Evolutionary conservation across 2,113 vertebrate genomes (phyloP).

Genomic region (Dipodomys ordii): DNA sequence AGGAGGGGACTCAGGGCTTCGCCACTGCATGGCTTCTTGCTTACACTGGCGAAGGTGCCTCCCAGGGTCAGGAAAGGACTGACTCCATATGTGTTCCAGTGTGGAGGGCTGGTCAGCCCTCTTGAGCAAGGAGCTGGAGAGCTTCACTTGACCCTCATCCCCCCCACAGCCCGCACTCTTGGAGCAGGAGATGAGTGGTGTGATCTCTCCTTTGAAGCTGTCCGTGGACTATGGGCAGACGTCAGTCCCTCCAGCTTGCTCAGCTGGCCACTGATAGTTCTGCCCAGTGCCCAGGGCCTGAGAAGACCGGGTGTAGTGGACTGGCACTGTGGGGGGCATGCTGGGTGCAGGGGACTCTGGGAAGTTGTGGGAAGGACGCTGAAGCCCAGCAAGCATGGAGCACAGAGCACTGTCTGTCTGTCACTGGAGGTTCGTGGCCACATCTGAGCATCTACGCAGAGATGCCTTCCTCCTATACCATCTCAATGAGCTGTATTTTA

Average conservation of each 20-base stretch:
- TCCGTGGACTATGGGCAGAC: background rate
- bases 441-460: rapidly evolving
- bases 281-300: no score
- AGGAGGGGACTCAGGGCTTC: no score
- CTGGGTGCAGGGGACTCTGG: rapidly evolving
- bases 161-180: background rate
- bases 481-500: background rate
- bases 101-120: no score
- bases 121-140: background rate
- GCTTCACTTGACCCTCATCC: background rate
- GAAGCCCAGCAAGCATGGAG: no score
- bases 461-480: background rate
- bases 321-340: rapidly evolving
- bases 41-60: background rate
- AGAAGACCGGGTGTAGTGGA: background rate
- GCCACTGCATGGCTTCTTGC: no score
- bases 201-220: rapidly evolving
- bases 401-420: background rate
- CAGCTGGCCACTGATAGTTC: background rate
- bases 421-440: background rate
- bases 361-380: rapidly evolving
- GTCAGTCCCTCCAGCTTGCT: rapidly evolving
- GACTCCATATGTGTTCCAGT: rapidly evolving
- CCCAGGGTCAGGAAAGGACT: background rate
- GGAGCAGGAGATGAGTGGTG: no score